Evolutionary conservation across 2,797 vertebrate species (phyloP), one percentile per base, ranked within the genome.

Genomic region (Sebastes variabilis): DNA sequence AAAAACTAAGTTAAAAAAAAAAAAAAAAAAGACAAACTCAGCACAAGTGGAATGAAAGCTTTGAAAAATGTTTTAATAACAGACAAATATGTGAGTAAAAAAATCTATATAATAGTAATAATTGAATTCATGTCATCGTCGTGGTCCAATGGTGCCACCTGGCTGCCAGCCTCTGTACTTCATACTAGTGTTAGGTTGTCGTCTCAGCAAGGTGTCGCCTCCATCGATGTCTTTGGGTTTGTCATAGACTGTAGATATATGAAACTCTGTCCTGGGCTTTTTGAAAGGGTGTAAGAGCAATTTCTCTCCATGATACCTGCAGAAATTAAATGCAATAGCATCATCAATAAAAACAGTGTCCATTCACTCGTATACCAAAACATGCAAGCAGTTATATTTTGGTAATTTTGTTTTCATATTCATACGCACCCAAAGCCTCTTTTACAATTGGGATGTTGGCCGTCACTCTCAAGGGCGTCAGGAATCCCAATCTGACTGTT

Each of bases 221-320:
- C 72, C 66, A 88, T 99, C 98, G 9, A 96, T 89, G 46, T 96
- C 93, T 85, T 96, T 96, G 0, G 97, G 97, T 25, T 96, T 84
- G 80, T 99, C 98, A 0, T 99, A 99, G 69, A 97, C 68, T 14
- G 98, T 99, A 1, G 96, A 96, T 77, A 99, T 98, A 64, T 96
- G 90, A 72, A 96, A 90, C 12, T 95, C 88, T 75, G 71, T 81
- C 14, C 91, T 95, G n/a, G 94, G 80, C 82, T 95, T 98, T 90
- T 98, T 99, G 55, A 34, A 81, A 30, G 89, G 87, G 83, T 96
- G 96, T 0, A 95, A 92, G 32, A 93, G 83, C 34, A 99, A 90
- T 82, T 97, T 99, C 86, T 98, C 97, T 80, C 98, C 98, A 8
- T 98, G 98, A 92, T 99, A 99, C 72, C 98, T 99, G 87, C 6